A percentile compares a stretch with the other conserved stretches of the same genome.
Evolutionary conservation across 2,888 invertebrate species (phyloP).

Genomic region (Timema cristinae): DNA sequence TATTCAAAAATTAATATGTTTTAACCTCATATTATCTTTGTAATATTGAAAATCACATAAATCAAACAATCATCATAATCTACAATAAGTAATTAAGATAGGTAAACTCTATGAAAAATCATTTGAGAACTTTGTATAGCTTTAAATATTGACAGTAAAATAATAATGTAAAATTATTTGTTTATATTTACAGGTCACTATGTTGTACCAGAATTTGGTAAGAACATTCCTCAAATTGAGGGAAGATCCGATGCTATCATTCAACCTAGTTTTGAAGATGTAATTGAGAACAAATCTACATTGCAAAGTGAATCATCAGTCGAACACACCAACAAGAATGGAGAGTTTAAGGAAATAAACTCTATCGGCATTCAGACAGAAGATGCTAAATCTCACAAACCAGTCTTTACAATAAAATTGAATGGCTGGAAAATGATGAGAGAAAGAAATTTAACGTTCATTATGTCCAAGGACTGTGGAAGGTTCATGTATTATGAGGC

Average conservation of each 20-base stretch:
- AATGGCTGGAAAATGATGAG: slow-evolving; percentile 19
- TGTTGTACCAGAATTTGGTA: slow-evolving; percentile 60
- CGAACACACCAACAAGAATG: slow-evolving; percentile 29
- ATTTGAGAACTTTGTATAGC: no score
- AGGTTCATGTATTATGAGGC: slow-evolving; percentile 42
- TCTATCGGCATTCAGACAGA: slow-evolving; percentile 59
- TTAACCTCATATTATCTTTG: no score
- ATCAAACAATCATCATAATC: no score
- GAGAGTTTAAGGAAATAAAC: slow-evolving; percentile 17
- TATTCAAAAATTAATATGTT: no score
- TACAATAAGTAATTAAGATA: no score
- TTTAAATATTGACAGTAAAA: no score
- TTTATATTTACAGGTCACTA: slow-evolving; percentile 55
- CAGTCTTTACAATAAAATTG: background rate
- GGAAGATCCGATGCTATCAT: slow-evolving; percentile 45
- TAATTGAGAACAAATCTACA: background rate
- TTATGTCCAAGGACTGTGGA: slow-evolving; percentile 24
- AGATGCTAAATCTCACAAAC: slow-evolving; percentile 36
- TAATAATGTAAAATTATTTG: no score
- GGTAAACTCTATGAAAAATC: no score
- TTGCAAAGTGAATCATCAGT: slow-evolving; percentile 2
- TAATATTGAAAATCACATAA: no score
- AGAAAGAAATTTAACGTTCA: slow-evolving; percentile 20
- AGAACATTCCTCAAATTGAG: slow-evolving; percentile 42
- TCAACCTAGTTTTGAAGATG: slow-evolving; percentile 42